phyloP scores from a whole-genome alignment of 2,888 invertebrate genomes.

The Bombylius discolor region DNA sequence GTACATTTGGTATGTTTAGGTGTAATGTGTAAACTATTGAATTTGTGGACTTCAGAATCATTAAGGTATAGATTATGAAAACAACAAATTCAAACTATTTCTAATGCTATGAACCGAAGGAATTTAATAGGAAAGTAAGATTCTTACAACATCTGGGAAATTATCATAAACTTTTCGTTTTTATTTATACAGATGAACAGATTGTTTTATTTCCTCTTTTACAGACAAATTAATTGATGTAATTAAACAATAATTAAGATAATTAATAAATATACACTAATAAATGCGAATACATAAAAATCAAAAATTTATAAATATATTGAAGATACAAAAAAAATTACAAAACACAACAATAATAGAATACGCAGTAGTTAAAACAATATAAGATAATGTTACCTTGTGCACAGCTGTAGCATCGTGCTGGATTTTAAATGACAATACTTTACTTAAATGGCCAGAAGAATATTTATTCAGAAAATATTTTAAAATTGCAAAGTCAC shows the following conservation, averaged over 20 bases:
- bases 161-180: neutral
- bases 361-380: neutral
- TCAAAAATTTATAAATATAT: too few species aligned
- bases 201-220: neutral
- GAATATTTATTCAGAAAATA: neutral
- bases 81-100: neutral
- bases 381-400: neutral
- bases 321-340: neutral
- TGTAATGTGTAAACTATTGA: neutral
- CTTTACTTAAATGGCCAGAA: neutral
- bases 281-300: too few species aligned
- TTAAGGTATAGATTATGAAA: neutral
- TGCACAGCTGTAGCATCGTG: neutral
- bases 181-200: neutral
- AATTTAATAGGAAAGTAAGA: conserved; percentile 1
- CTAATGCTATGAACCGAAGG: neutral
- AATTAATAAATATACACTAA: neutral
- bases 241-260: too few species aligned
- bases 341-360: neutral
- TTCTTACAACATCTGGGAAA: neutral
- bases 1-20: conserved; percentile 1
- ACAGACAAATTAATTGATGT: too few species aligned
- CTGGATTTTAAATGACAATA: neutral
- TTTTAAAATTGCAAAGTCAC: neutral
- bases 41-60: neutral